Base-by-base conservation (phyloP, 2,797 vertebrate genomes). In the Alectoris magna region DNA sequence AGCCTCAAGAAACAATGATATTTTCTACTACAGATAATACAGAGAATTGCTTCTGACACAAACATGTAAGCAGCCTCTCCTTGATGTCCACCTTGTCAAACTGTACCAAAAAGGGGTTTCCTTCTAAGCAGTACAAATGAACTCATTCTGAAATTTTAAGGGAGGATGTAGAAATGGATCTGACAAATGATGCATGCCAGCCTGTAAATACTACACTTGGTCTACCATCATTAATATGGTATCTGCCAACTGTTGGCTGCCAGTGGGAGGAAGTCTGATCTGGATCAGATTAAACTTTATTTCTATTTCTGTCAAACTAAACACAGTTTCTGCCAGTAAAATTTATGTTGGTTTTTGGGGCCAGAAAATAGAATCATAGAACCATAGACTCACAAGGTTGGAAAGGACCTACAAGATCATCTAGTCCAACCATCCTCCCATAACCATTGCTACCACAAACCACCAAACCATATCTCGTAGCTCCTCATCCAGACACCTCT, bases 1-100 rank as follows among this genome's bases (percentile, higher is more conserved):
- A 91, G 70, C 36, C 59, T 72, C 55, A 59, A 87, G 44, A 90
- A 92, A 89, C 51, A 94, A 80, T 19, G 49, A 58, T 17, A 49
- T 23, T 67, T 84, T 91, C 71, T 72, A 63, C 64, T 69, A 49
- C 34, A 79, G 43, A 53, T 71, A 82, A 11, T 39, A 41, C 51
- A 59, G n/a, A 31, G 16, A 62, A 66, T 38, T 64, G 58, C 41
- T 88, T 49, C 59, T 15, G 62, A 58, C 36, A 53, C 8, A 29
- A 26, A 62, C 15, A 60, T 29, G 63, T 3, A 77, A 38, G 43
- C 43, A 79, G 86, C 43, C 70, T 36, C 36, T 92, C 76, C 80
- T 83, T 43, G 58, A 67, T 27, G 8, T 3, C 11, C 41, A 38
- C 49, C 79, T 58, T 85, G 41, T 74, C 82, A 90, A 92, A 90